These are phyloP conservation scores for Perithous albicinctus DNA, from an alignment of 2,888 invertebrate genomes.

Conservation along the genomic window DNA sequence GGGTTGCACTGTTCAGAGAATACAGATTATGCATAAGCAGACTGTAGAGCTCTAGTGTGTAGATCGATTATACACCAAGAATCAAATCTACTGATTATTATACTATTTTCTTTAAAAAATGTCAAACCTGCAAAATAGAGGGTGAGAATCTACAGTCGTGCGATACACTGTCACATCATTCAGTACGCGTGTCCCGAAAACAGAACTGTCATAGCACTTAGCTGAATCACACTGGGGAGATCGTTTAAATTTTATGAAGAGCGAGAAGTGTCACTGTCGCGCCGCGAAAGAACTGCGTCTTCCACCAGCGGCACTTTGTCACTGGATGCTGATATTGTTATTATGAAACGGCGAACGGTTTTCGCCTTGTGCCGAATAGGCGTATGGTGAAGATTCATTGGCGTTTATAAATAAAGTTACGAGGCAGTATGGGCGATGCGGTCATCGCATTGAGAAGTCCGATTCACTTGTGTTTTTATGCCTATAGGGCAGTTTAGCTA, in stretches of 20 bases:
- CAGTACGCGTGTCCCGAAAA: constrained; percentile 4
- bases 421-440: constrained; percentile 9
- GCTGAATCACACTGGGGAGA: constrained; percentile 21
- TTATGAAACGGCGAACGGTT: constrained; percentile 42
- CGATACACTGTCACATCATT: neutral
- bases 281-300: constrained; percentile 35
- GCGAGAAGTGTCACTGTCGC: neutral
- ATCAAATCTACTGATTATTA: neutral
- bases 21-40: neutral
- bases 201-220: constrained; percentile 13
- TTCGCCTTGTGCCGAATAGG: constrained; percentile 50
- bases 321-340: constrained; percentile 43
- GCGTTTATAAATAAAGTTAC: constrained; percentile 47
- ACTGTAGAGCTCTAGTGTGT: neutral
- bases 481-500: neutral
- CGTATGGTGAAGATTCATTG: constrained; percentile 25
- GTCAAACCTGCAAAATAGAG: neutral
- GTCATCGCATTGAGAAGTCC: neutral
- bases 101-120: neutral
- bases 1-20: neutral
- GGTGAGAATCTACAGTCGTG: neutral
- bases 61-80: neutral
- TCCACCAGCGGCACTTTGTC: constrained; percentile 48
- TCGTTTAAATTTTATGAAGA: neutral
- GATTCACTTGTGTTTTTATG: neutral